Conservation (phyloP, 2,888 invertebrate genomes). For the Crossocerus cetratus region DNA sequence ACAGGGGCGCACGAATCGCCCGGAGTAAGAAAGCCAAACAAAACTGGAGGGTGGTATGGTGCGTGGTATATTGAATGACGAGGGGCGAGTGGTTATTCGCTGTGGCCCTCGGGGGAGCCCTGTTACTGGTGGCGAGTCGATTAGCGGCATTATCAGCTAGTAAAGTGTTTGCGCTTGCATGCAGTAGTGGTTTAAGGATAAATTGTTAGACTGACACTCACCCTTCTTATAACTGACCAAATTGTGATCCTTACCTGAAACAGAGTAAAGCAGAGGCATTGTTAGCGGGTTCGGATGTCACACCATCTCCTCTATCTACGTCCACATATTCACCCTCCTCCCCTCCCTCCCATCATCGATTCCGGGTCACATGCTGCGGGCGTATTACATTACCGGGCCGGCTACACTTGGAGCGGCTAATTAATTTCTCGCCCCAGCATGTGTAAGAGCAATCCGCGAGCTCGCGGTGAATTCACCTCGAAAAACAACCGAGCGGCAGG, state of each 20-base stretch:
- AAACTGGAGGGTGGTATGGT: too few species aligned
- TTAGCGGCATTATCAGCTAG: too few species aligned
- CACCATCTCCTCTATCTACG: conserved; percentile 16
- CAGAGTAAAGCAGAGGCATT: conserved; percentile 47
- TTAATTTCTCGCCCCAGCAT: conserved; percentile 39
- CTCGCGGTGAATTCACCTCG: too few species aligned
- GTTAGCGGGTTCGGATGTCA: conserved; percentile 46
- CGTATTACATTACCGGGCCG: conserved; percentile 26
- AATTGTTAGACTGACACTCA: conserved; percentile 73
- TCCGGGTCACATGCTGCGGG: conserved; percentile 24
- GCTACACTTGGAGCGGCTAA: conserved; percentile 29
- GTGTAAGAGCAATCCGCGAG: conserved; percentile 41
- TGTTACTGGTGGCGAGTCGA: too few species aligned
- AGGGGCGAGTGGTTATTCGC: too few species aligned
- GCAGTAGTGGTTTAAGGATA: conserved; percentile 43
- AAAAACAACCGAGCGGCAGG: too few species aligned
- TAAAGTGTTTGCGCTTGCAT: conserved; percentile 16
- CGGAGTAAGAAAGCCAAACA: too few species aligned
- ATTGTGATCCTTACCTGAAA: conserved; percentile 76
- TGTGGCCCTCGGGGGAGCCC: too few species aligned
- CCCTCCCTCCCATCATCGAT: conserved; percentile 49
- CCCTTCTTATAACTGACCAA: conserved; percentile 75
- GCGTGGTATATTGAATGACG: too few species aligned
- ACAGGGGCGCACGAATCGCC: too few species aligned
- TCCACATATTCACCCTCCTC: too few species aligned